Evolutionary conservation across 2,113 vertebrate genomes (phyloP), one percentile per base, ranked within the genome.

Genomic region (Entelurus aequoreus): DNA sequence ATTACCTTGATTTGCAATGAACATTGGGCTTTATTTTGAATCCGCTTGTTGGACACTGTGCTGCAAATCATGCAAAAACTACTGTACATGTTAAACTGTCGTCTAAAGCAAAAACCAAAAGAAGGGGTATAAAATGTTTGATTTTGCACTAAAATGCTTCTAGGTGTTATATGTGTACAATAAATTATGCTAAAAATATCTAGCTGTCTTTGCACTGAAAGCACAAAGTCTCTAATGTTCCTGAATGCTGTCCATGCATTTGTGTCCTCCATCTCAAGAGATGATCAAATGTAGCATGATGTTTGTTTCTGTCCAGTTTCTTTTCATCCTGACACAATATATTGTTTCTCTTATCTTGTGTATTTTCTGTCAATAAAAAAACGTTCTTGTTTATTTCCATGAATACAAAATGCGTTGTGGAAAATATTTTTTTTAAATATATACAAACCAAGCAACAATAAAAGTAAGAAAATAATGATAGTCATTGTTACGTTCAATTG

Each of bases 201-300:
- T 5, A 9, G n/a, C 53, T 59, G 16, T 54, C 38, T 61, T 69
- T 68, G 75, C 79, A 77, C 76, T 72, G 64, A 73, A 66, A 77
- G 52, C 68, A 65, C 60, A 66, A 61, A 49, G 5, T 44, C 36
- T 52, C 58, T 57, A 14, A 36, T 28, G 51, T 50, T 28, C 42
- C 53, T 50, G 10, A 52, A 52, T 66, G 58, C 54, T 47, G 62
- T 47, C n/a, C 46, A 65, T 53, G 6, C 48, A 4, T 37, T 21
- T 46, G 16, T 37, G 14, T 56, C 28, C 28, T 28, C 28, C 28
- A 8, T 54, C 15, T 48, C 13, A 71, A 57, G 52, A 36, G 63
- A n/a, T 6, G 5, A 15, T 51, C 46, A 36, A 47, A 52, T 54
- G 74, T 64, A 72, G 66, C 72, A 68, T 68, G 54, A 68, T 68